A percentile compares a stretch with the other conserved stretches of the same genome.
Evolutionary conservation across 2,797 vertebrate genomes (phyloP).

Genomic region (Artibeus jamaicensis): DNA sequence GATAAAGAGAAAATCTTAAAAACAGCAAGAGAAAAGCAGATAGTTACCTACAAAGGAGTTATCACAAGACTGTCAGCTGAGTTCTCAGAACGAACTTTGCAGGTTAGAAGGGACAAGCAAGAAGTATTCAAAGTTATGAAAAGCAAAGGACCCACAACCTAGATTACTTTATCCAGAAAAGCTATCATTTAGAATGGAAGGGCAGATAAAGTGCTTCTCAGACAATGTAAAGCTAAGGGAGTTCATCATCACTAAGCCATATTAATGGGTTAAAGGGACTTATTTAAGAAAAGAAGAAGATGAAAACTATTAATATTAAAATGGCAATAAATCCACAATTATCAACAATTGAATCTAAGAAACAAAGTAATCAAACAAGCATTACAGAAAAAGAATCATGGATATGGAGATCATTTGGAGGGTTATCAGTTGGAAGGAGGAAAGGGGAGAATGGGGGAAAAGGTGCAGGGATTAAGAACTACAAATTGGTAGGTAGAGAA

Average conservation of each 20-base stretch:
- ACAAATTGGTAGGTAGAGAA: not conserved
- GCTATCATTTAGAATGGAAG: not conserved
- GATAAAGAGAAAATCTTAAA: no score
- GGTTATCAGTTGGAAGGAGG: not conserved
- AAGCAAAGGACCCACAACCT: not conserved
- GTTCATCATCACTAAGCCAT: not conserved
- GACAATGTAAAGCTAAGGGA: not conserved
- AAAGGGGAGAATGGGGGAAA: not conserved
- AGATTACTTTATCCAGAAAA: not conserved
- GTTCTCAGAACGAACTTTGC: not conserved
- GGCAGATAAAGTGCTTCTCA: not conserved
- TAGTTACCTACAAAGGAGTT: no score
- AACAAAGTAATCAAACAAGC: not conserved
- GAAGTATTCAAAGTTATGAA: not conserved
- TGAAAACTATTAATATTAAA: not conserved
- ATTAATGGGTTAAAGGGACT: not conserved
- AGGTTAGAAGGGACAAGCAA: not conserved
- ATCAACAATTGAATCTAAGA: not conserved
- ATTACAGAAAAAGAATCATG: not conserved
- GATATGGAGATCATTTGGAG: not conserved
- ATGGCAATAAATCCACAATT: not conserved
- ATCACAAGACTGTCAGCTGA: no score
- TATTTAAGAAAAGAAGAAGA: not conserved
- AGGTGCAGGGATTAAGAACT: not conserved
- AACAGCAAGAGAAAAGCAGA: no score